Base-by-base conservation (phyloP, 2,888 invertebrate species). In the Nomada hirtipes region DNA sequence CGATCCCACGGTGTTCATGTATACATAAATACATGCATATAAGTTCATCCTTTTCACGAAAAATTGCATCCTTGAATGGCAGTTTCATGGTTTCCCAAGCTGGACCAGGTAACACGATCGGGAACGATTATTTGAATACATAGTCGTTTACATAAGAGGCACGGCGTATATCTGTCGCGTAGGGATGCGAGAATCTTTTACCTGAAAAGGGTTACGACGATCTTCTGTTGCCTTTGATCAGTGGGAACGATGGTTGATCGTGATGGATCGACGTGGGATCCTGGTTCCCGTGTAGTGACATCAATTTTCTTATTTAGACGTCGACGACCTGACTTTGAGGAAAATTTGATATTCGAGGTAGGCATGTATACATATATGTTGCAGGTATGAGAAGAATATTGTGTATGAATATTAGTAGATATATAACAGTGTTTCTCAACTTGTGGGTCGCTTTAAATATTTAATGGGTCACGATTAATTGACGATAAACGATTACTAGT, bases 61-160 rank as follows among this genome's bases (percentile, higher is more conserved):
- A 89, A 89, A 90, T 90, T 88, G 88, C 89, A 86, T 88, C 84
- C 79, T 71, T 79, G 77, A 69, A 84, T 83, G 83, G 76, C 73
- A 69, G 61, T 84, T 79, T 80, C 67, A 77, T 72, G 77, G 76
- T 75, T 86, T 89, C 85, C 89, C 89, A 87, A 82, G 83, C 69
- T 13, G 50, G 18, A 36, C 73, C 90, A 90, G 91, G 90, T 90
- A 86, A 83, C 82, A 79, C 77, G 82, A 86, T 70, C 79, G 82
- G 78, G 76, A 80, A 81, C 68, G 83, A 88, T 90, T 36, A 89
- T 91, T 91, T 90, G 87, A 91, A 91, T 89, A 36, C 36, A 36
- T 36, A 86, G 88, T 80, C 85, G 89, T 92, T 92, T 92, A 91
- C 92, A 91, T 92, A 92, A 91, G 91, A 90, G 86, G 83, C 81